phyloP scores from a whole-genome alignment of 2,113 vertebrate genomes.

The Silurus asotus region DNA sequence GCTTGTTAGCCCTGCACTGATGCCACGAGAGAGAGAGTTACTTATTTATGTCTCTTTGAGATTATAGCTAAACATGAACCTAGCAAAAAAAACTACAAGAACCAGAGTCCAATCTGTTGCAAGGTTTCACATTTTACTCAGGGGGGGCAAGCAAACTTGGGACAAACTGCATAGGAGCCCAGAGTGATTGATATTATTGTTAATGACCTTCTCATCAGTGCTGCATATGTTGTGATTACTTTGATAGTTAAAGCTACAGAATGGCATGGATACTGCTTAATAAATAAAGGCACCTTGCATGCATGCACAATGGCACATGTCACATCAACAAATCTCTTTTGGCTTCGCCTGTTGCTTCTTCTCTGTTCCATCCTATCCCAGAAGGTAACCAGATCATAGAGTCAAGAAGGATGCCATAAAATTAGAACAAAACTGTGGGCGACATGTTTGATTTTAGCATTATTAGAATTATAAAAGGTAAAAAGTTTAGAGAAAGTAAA shows the following conservation, averaged over 20 bases:
- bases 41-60: neutral
- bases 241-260: slow-evolving; percentile 39
- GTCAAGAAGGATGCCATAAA: neutral
- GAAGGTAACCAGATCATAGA: neutral
- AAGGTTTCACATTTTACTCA: neutral
- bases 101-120: slow-evolving; percentile 3
- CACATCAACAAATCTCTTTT: neutral
- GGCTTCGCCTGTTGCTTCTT: neutral
- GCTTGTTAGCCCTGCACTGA: neutral
- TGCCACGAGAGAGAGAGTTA: neutral
- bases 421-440: neutral
- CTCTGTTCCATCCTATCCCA: neutral
- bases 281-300: slow-evolving; percentile 1
- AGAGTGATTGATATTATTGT: slow-evolving; percentile 41
- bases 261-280: neutral
- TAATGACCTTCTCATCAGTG: slow-evolving; percentile 46
- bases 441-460: neutral
- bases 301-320: slow-evolving; percentile 26
- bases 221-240: slow-evolving; percentile 32
- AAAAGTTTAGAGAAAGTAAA: neutral
- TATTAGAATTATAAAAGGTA: neutral
- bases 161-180: slow-evolving; percentile 25
- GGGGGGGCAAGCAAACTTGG: neutral
- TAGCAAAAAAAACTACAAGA: slow-evolving; percentile 3
- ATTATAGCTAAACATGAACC: neutral